phyloP scores from a whole-genome alignment of 2,113 vertebrate species.

The Columba livia region DNA sequence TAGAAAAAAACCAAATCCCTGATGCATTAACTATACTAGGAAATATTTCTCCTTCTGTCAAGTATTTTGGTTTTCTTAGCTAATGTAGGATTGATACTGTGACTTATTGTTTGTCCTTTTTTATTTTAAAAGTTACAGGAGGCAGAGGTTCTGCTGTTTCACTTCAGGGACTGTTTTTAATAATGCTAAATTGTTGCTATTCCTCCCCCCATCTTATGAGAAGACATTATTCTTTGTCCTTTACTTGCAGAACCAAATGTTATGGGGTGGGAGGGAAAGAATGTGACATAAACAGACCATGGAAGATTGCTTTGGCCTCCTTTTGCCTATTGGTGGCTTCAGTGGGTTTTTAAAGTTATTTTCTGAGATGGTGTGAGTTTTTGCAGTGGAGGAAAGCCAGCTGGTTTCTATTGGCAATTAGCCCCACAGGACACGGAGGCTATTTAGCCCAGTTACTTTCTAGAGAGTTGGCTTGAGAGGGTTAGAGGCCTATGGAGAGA shows the following conservation, averaged over 20 bases:
- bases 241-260: neutral
- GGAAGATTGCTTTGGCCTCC: neutral
- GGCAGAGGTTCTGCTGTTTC: neutral
- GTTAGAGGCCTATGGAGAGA: fast-evolving
- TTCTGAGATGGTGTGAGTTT: neutral
- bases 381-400: neutral
- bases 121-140: neutral
- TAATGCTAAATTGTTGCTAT: neutral
- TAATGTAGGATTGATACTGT: neutral
- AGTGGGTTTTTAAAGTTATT: neutral
- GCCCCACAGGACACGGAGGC: neutral
- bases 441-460: neutral
- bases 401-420: conserved; percentile 4
- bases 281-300: neutral
- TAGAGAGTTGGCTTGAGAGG: fast-evolving
- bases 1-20: fast-evolving
- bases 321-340: neutral
- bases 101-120: neutral
- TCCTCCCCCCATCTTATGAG: neutral
- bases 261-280: neutral
- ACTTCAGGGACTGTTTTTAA: neutral
- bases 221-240: neutral
- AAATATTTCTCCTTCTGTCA: neutral
- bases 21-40: neutral
- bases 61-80: neutral